Evolutionary conservation across 1,140 invertebrate genomes (phyloP).

Genomic region (Pachypsylla venusta): DNA sequence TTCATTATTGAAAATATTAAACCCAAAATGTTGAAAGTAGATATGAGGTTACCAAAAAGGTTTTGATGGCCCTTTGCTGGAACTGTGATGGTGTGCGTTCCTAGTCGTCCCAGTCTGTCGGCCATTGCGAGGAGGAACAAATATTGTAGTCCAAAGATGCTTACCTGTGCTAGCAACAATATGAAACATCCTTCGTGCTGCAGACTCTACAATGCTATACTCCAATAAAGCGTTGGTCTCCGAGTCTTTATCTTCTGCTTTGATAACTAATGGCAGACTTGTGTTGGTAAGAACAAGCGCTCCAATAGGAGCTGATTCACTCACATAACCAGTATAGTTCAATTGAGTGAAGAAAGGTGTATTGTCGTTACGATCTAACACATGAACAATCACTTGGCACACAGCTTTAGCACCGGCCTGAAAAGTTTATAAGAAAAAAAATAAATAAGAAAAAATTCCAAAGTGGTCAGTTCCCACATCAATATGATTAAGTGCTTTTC

Average conservation of each 20-base stretch:
- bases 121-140: too few relatives aligned
- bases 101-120: too few relatives aligned
- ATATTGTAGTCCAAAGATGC: too few relatives aligned
- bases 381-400: constrained; percentile 55
- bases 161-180: constrained; percentile 69
- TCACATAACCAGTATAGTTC: constrained; percentile 50
- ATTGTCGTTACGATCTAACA: constrained; percentile 73
- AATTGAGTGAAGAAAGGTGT: constrained; percentile 55
- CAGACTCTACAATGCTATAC: constrained; percentile 68
- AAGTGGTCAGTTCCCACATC: neutral
- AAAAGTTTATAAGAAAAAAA: constrained; percentile 17
- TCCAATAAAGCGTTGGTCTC: constrained; percentile 65
- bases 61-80: too few relatives aligned
- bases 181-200: constrained; percentile 56
- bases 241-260: constrained; percentile 60
- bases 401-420: constrained; percentile 48
- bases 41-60: too few relatives aligned
- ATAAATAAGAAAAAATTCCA: constrained; percentile 12
- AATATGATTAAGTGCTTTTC: neutral
- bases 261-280: constrained; percentile 60
- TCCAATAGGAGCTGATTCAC: constrained; percentile 51
- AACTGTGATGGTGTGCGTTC: too few relatives aligned
- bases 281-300: constrained; percentile 51
- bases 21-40: too few relatives aligned
- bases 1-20: too few relatives aligned